A percentile compares a stretch with the other conserved stretches of the same genome.
phyloP scores from a whole-genome alignment of 2,113 vertebrate species.

The Raphicerus campestris region DNA sequence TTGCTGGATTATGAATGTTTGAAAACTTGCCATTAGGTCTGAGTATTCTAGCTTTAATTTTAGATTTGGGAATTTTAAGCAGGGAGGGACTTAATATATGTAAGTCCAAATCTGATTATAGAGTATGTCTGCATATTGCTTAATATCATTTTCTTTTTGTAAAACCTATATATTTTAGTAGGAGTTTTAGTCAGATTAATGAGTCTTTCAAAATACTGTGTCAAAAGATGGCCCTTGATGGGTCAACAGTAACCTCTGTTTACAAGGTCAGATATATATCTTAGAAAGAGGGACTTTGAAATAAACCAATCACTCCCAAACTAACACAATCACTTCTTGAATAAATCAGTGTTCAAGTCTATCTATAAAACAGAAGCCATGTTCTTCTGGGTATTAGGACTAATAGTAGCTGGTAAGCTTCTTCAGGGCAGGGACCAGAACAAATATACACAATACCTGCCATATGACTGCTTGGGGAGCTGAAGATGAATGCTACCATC shows the following conservation, averaged over 20 bases:
- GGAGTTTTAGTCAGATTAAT: constrained; percentile 9
- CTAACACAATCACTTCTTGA: background rate
- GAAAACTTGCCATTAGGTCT: constrained; percentile 22
- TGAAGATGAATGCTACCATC: background rate
- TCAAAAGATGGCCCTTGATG: background rate
- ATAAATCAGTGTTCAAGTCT: background rate
- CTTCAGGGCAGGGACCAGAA: background rate
- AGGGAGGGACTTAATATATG: background rate
- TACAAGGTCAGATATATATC: background rate
- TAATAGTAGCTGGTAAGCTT: background rate
- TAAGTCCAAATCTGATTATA: background rate
- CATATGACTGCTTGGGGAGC: background rate
- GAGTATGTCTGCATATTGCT: background rate
- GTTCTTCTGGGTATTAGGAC: background rate
- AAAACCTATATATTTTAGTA: background rate
- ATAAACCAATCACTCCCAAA: background rate
- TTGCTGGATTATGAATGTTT: constrained; percentile 12
- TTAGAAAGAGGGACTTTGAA: background rate
- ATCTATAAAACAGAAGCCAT: background rate
- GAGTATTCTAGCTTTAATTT: constrained; percentile 40
- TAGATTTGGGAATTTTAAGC: constrained; percentile 37
- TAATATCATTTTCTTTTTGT: background rate
- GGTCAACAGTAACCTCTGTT: background rate
- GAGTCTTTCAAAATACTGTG: background rate
- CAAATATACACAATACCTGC: background rate